phyloP scores from a whole-genome alignment of 2,888 invertebrate species.

The Apotomis capreana region DNA sequence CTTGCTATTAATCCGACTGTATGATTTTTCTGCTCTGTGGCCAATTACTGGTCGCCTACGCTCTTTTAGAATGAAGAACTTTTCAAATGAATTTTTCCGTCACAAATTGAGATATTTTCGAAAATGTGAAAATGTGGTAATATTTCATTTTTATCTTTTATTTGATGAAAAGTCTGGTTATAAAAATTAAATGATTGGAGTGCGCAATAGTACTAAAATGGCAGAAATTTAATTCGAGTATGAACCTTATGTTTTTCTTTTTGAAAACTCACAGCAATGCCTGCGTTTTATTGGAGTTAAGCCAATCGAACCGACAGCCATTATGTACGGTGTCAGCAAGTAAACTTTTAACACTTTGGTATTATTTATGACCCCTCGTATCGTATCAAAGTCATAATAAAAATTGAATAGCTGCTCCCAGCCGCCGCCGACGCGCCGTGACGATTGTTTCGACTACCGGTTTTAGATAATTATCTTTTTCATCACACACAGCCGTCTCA shows the following conservation, averaged over 20 bases:
- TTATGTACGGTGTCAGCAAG: slow-evolving; percentile 16
- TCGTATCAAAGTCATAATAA: slow-evolving; percentile 43
- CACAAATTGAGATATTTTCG: too few relatives aligned
- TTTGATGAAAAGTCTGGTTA: too few relatives aligned
- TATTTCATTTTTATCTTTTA: too few relatives aligned
- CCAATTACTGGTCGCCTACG: too few relatives aligned
- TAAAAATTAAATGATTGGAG: too few relatives aligned
- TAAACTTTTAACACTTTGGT: slow-evolving; percentile 28
- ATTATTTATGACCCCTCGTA: slow-evolving; percentile 29
- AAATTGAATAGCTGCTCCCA: slow-evolving; percentile 51
- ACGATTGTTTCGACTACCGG: slow-evolving; percentile 76
- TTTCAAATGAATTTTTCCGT: too few relatives aligned
- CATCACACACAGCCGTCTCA: slow-evolving; percentile 47
- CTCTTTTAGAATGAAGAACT: too few relatives aligned
- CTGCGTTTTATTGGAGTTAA: not conserved
- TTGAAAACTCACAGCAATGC: not conserved
- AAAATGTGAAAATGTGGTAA: too few relatives aligned
- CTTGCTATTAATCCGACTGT: too few relatives aligned
- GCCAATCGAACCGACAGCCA: not conserved
- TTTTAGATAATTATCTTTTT: slow-evolving; percentile 65
- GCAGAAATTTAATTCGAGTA: not conserved
- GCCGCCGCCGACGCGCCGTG: slow-evolving; percentile 65
- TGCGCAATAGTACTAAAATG: not conserved
- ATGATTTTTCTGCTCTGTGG: too few relatives aligned
- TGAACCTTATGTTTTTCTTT: not conserved